Evolutionary conservation across 2,888 invertebrate genomes (phyloP).

Genomic region (Hirtodrosophila trivittata): DNA sequence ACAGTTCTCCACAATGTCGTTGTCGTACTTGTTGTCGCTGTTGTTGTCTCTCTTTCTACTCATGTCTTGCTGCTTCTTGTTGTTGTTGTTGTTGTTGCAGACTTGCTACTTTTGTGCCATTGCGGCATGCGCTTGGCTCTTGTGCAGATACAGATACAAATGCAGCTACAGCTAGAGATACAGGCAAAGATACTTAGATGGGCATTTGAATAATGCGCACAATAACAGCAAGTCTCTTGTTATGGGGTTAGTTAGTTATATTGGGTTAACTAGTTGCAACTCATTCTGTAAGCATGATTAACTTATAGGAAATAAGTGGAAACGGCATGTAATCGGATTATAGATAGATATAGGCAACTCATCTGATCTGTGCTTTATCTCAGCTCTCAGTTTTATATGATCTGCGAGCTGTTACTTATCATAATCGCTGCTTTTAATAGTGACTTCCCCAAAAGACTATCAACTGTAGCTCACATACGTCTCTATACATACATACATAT

Average conservation of each 20-base stretch:
- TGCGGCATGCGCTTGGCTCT: conserved; percentile 40
- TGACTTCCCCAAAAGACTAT: neutral
- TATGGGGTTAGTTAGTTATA: conserved; percentile 31
- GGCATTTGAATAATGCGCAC: conserved; percentile 73
- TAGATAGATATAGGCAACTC: too few species aligned
- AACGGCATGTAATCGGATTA: too few species aligned
- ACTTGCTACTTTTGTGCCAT: conserved; percentile 25
- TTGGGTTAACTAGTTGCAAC: conserved; percentile 28
- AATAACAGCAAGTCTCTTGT: conserved; percentile 18
- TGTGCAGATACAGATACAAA: conserved; percentile 28
- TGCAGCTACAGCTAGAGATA: conserved; percentile 27
- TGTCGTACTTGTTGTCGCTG: conserved; percentile 43
- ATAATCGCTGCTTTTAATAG: neutral
- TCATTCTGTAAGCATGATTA: conserved; percentile 27
- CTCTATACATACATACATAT: neutral
- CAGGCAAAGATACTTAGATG: conserved; percentile 58
- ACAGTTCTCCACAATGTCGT: conserved; percentile 78
- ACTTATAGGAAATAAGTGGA: too few species aligned
- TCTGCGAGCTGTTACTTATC: neutral
- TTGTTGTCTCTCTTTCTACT: conserved; percentile 40
- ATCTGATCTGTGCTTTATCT: too few species aligned
- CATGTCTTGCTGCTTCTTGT: too few species aligned
- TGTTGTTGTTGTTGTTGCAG: conserved; percentile 37
- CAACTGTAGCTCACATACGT: neutral
- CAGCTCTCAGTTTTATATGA: neutral